A percentile compares a stretch with the other conserved stretches of the same genome.
These are phyloP conservation scores for Pollimyrus isidori DNA, from an alignment of 2,113 vertebrate species.

Conservation along the genomic window DNA sequence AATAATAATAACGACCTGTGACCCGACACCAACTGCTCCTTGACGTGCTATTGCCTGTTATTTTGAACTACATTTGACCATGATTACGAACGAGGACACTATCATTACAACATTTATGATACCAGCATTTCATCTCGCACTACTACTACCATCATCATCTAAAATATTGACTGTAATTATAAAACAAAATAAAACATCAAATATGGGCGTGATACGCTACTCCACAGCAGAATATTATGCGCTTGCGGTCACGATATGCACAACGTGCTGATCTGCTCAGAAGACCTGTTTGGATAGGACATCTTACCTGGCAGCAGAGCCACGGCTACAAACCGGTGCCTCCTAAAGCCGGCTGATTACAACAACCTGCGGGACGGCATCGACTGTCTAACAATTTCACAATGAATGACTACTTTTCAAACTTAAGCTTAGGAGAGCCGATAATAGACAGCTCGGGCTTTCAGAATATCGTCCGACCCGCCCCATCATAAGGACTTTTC, in stretches of 20 bases:
- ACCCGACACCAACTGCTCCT: background rate
- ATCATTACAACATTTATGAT: background rate
- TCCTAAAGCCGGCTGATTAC: background rate
- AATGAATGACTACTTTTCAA: background rate
- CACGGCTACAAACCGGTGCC: constrained; percentile 7
- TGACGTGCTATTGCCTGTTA: background rate
- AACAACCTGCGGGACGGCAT: background rate
- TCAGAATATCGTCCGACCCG: background rate
- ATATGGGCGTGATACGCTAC: background rate
- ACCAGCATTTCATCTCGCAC: background rate
- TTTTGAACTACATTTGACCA: background rate
- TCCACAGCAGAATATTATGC: background rate
- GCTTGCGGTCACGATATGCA: background rate
- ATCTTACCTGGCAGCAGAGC: constrained; percentile 17
- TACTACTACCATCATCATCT: background rate
- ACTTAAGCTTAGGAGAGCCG: background rate
- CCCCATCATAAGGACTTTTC: constrained; percentile 13
- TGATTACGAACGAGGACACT: background rate
- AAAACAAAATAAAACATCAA: background rate
- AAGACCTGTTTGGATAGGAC: background rate
- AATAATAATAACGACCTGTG: background rate
- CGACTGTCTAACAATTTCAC: background rate
- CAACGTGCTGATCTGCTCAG: background rate
- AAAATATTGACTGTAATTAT: background rate
- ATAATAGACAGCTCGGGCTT: background rate